Base-by-base conservation (phyloP, 2,888 invertebrate species). In the Polymixis flavicincta region DNA sequence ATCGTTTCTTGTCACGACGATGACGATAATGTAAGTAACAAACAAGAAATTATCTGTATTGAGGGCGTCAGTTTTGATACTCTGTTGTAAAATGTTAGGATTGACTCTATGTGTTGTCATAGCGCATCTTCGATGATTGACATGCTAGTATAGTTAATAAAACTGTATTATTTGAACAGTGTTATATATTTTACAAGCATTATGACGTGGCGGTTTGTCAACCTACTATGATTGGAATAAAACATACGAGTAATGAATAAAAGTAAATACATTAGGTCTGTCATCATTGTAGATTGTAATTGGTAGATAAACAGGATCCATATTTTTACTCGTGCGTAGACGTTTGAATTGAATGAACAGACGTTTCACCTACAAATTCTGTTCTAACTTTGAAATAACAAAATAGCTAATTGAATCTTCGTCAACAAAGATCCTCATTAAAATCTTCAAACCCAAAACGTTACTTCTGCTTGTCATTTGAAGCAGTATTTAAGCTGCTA, bases 41-140 rank as follows among this genome's bases (percentile, higher is more conserved):
- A 93, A 94, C 93, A 94, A 90, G 93, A 93, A 85, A 91, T 80
- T 75, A 92, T 91, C 90, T 70, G 80, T 83, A 82, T 77, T 82
- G 79, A 74, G 79, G 84, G 85, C 84, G 87, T 85, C 79, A 84
- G 60, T 76, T 81, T 68, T 91, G 91, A 90, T 91, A 77, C 79
- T 50, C 71, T 69, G 74, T 83, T 85, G 83, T 82, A 81, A 79
- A 78, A 81, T 65, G 70, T 69, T 80, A 79, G 73, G 65, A 85
- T 76, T 83, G 72, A 85, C 78, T 75, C 63, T 64, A 63, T 63
- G 32, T 79, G 79, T 79, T 83, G 85, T 78, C 83, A 80, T 71
- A 84, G 71, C 75, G 74, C 78, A 76, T 84, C 79, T 74, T 80
- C 64, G 71, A 79, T 66, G 80, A 85, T 85, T 82, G 86, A 85